Percentiles rank a stretch among this genome's conserved stretches.
phyloP scores from a whole-genome alignment of 1,140 invertebrate species.

The Luehdorfia chinensis region DNA sequence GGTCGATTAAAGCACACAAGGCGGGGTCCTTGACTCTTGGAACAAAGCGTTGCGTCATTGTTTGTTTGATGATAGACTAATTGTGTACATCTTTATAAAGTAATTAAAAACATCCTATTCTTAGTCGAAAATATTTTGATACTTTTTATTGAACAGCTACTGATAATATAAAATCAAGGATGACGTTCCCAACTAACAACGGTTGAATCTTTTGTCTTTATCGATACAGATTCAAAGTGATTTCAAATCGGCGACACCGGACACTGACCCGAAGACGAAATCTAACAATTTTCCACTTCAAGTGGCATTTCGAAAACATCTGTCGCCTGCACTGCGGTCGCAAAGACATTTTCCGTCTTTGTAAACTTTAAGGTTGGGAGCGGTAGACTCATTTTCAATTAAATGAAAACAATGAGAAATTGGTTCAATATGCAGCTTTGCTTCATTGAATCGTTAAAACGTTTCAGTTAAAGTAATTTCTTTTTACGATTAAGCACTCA shows the following conservation, averaged over 20 bases:
- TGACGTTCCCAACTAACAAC: too few species aligned
- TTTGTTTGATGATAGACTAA: conserved; percentile 19
- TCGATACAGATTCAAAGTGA: conserved; percentile 20
- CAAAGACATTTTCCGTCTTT: conserved; percentile 18
- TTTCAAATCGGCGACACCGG: conserved; percentile 46
- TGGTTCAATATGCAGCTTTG: conserved; percentile 27
- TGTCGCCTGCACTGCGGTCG: conserved; percentile 29
- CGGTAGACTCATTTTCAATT: conserved; percentile 25
- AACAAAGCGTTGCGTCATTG: conserved; percentile 44
- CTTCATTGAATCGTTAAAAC: conserved; percentile 35
- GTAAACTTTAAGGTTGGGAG: conserved; percentile 18
- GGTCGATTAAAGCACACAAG: conserved; percentile 31
- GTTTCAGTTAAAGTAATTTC: conserved; percentile 42
- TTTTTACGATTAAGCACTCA: conserved; percentile 33
- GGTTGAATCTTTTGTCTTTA: conserved; percentile 12
- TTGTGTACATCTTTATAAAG: conserved; percentile 8
- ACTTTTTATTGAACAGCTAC: too few species aligned
- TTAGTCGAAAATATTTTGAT: too few species aligned
- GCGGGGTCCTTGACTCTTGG: conserved; percentile 52
- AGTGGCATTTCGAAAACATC: conserved; percentile 51
- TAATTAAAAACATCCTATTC: conserved; percentile 8
- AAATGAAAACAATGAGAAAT: conserved; percentile 10
- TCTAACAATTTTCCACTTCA: conserved; percentile 55
- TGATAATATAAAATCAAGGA: too few species aligned
- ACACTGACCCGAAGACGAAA: conserved; percentile 47